Evolutionary conservation across 2,797 vertebrate genomes (phyloP).

Genomic region (Sebastes nivosus): DNA sequence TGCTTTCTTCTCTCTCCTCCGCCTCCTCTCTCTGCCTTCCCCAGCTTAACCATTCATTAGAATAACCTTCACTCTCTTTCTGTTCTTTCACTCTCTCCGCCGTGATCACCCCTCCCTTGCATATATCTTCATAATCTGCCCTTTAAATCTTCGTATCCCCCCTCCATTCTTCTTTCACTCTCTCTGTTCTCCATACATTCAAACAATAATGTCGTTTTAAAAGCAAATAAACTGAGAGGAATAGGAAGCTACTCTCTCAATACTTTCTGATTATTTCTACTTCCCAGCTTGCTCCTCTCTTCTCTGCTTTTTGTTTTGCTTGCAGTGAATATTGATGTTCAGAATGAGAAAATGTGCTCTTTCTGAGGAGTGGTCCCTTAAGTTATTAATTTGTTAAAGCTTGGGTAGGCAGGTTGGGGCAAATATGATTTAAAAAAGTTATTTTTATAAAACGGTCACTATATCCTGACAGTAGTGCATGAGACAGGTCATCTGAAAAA

Average conservation of each 20-base stretch:
- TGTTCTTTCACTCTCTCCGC: constrained; percentile 29
- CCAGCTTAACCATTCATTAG: constrained; percentile 51
- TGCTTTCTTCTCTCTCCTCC: constrained; percentile 22
- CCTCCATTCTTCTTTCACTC: not conserved
- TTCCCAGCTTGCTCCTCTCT: not conserved
- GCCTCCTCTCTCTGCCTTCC: not conserved
- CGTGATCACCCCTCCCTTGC: constrained; percentile 32
- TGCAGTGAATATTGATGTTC: not conserved
- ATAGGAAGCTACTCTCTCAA: not conserved
- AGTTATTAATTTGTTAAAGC: not conserved
- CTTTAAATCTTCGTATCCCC: constrained; percentile 45
- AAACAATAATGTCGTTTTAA: not conserved
- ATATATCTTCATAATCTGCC: constrained; percentile 57
- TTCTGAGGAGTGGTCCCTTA: not conserved
- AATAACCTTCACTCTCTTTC: constrained; percentile 60
- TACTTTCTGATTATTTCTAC: not conserved
- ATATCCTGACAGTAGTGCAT: too few relatives aligned
- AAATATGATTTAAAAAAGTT: too few relatives aligned
- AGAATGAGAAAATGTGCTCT: not conserved
- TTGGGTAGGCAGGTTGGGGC: too few relatives aligned
- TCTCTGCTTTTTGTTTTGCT: not conserved
- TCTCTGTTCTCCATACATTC: not conserved
- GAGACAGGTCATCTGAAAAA: too few relatives aligned
- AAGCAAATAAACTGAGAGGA: not conserved
- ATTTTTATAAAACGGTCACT: too few relatives aligned